Conservation (phyloP, 2,888 invertebrate genomes). For the Cheilosia soror region DNA sequence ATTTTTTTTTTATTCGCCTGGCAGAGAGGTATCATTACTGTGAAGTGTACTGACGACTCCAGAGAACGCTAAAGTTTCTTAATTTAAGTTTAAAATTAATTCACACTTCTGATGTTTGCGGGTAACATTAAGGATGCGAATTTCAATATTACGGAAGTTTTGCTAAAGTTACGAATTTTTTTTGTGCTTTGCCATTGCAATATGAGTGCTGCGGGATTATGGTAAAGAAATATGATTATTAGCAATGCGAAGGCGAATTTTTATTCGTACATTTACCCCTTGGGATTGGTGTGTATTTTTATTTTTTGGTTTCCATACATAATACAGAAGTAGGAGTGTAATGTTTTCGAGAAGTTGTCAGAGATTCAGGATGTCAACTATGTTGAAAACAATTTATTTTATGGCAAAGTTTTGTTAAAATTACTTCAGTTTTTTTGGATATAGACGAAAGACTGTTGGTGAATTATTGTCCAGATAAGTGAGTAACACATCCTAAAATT, state of each 20-base stretch:
- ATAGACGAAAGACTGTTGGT: no score
- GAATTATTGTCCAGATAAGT: no score
- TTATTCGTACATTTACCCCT: no score
- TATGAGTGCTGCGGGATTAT: slow-evolving; percentile 12
- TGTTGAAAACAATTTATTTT: no score
- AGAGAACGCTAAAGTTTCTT: slow-evolving; percentile 69
- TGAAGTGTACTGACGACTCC: slow-evolving; percentile 52
- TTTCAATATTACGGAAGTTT: slow-evolving; percentile 71
- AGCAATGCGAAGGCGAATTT: neutral
- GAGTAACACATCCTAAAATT: no score
- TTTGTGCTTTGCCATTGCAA: slow-evolving; percentile 11
- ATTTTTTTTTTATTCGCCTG: neutral
- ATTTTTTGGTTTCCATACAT: no score
- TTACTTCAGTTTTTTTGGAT: no score
- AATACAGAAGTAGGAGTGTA: no score
- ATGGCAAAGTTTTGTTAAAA: no score
- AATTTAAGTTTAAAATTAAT: slow-evolving; percentile 75
- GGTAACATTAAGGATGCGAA: slow-evolving; percentile 39
- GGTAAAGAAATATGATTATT: slow-evolving; percentile 43
- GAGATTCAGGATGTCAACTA: no score
- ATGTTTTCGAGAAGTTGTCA: no score
- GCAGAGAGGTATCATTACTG: slow-evolving; percentile 60
- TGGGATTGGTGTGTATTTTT: no score
- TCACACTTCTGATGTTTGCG: slow-evolving; percentile 68
- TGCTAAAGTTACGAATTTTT: slow-evolving; percentile 6